Evolutionary conservation across 2,113 vertebrate species (phyloP), one percentile per base, ranked within the genome.

Genomic region (Scomber colias): DNA sequence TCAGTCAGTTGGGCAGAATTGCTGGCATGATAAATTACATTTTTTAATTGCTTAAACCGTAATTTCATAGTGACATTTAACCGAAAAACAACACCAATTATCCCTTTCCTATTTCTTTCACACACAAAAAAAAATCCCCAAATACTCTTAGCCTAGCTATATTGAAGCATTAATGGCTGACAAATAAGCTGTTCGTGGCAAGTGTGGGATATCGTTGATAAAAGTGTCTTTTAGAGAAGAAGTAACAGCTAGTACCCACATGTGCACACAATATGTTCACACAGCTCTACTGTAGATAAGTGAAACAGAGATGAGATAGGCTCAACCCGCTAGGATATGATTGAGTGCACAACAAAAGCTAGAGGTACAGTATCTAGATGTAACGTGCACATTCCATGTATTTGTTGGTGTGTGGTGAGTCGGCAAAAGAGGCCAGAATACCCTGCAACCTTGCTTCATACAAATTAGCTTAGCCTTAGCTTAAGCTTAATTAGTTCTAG

Each of bases 401-500:
- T 66, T 65, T 56, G 35, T 30, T 5, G 11, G 64, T 81, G 83
- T 40, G 71, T 75, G 81, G 70, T 87, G 86, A 88, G 85, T 86
- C 83, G 35, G 35, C 8, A 40, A 40, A 7, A 40, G 35, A 40
- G 35, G 8, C 35, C 35, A 40, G 35, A 40, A 40, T 40, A 40
- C 8, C 35, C 35, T 40, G 35, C 35, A 35, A 35, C 31, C 31
- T 8, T 35, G 31, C 7, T 8, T 35, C 31, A 4, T 35, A 35
- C 4, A 35, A 35, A 35, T 35, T 5, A 27, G 24, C 24, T 27
- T 27, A 40, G 35, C 35, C 35, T 40, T 9, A 40, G 7, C 31
- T 2, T 27, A 35, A 8, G 7, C 35, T 40, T 9, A 40, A 40
- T 27, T 27, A 27, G 24, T 40, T 40, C 9, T 40, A 40, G 35